Evolutionary conservation across 2,888 invertebrate genomes (phyloP).

Genomic region (Orthosia incerta): DNA sequence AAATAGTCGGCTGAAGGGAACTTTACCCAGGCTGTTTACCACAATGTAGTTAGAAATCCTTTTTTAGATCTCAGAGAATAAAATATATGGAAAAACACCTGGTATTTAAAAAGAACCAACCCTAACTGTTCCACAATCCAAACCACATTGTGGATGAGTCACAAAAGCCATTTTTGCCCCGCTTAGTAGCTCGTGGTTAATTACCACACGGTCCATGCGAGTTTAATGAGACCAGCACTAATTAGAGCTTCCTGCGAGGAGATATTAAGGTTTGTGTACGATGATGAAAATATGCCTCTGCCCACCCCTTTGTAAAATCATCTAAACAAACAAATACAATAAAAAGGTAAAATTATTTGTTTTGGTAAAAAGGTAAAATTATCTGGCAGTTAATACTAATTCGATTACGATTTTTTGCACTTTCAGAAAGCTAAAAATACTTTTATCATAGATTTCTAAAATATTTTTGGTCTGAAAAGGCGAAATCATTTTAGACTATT

Average conservation of each 20-base stretch:
- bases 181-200: slow-evolving; percentile 53
- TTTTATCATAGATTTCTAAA: not conserved
- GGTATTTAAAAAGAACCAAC: not conserved
- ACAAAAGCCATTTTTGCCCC: slow-evolving; percentile 47
- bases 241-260: slow-evolving; percentile 40
- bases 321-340: too few species aligned
- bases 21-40: not conserved
- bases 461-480: not conserved
- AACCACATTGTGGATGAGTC: slow-evolving; percentile 29
- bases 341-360: too few species aligned
- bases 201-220: slow-evolving; percentile 57
- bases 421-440: not conserved
- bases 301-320: too few species aligned
- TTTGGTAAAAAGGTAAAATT: too few species aligned
- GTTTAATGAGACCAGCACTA: slow-evolving; percentile 64
- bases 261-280: slow-evolving; percentile 17
- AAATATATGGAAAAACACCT: not conserved
- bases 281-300: not conserved
- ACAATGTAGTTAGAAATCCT: not conserved
- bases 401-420: too few species aligned
- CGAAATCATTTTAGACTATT: not conserved
- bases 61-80: not conserved
- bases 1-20: not conserved
- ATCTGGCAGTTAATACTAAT: too few species aligned
- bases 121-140: slow-evolving; percentile 1